Percentiles rank a stretch among this genome's conserved stretches.
phyloP scores from a whole-genome alignment of 2,888 invertebrate species.

The Pseudeuparius sepicola region DNA sequence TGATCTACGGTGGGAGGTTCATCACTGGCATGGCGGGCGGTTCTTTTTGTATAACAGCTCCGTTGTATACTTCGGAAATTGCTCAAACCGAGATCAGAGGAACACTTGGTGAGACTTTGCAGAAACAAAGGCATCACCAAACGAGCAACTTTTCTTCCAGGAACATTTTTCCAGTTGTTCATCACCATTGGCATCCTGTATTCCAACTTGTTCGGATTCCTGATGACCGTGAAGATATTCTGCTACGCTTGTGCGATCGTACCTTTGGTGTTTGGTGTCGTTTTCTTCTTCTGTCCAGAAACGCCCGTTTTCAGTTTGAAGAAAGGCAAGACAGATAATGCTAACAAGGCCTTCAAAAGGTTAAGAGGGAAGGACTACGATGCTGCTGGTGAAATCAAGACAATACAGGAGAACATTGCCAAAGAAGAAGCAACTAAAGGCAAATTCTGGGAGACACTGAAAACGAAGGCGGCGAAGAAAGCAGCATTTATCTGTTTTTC shows the following conservation, averaged over 20 bases:
- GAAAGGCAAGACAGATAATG: constrained; percentile 54
- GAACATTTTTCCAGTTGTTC: constrained; percentile 76
- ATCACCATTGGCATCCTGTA: constrained; percentile 77
- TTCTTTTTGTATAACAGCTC: constrained; percentile 72
- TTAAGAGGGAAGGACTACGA: constrained; percentile 65
- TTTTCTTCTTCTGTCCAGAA: constrained; percentile 80
- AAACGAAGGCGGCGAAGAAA: constrained; percentile 51
- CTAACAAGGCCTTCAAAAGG: constrained; percentile 55
- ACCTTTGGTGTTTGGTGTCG: constrained; percentile 56
- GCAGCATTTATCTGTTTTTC: constrained; percentile 62
- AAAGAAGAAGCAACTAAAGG: constrained; percentile 38
- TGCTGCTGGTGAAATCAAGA: constrained; percentile 46
- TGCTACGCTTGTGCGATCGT: constrained; percentile 55
- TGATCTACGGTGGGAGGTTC: constrained; percentile 57
- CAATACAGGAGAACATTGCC: constrained; percentile 40
- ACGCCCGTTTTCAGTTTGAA: constrained; percentile 64
- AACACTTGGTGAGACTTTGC: constrained; percentile 48
- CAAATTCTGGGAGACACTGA: constrained; percentile 48
- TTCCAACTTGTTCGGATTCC: constrained; percentile 58
- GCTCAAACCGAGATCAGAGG: constrained; percentile 76
- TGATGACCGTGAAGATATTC: constrained; percentile 44
- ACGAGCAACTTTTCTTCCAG: constrained; percentile 36
- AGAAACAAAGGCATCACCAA: neutral
- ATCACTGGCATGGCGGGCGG: constrained; percentile 65
- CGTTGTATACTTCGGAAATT: constrained; percentile 79